Evolutionary conservation across 2,113 vertebrate genomes (phyloP).

Genomic region (Macquaria australasica): DNA sequence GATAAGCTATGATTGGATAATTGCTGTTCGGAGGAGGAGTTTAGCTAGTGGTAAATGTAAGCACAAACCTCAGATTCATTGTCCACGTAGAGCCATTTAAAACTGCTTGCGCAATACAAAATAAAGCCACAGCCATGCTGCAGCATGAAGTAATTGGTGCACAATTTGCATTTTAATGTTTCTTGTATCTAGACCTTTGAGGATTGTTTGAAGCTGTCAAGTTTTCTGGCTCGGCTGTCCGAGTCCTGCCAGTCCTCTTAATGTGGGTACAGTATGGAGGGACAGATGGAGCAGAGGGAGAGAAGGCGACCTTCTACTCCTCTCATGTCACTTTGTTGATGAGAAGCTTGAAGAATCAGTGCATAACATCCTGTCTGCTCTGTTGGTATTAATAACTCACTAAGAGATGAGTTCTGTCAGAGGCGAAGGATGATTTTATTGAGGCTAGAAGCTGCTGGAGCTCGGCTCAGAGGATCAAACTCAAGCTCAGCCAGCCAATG

Average conservation of each 20-base stretch:
- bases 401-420: conserved; percentile 75
- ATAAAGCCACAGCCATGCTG: background rate
- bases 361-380: conserved; percentile 76
- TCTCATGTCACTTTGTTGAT: conserved; percentile 68
- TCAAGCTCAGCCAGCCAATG: conserved; percentile 63
- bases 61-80: conserved; percentile 21
- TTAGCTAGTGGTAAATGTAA: conserved; percentile 1
- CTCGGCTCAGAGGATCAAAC: conserved; percentile 74
- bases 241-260: conserved; percentile 33
- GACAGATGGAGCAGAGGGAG: conserved; percentile 70
- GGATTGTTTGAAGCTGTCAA: conserved; percentile 24
- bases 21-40: conserved; percentile 14
- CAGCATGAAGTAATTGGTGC: conserved; percentile 3
- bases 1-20: conserved; percentile 42
- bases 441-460: conserved; percentile 73
- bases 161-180: conserved; percentile 12
- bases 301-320: conserved; percentile 56
- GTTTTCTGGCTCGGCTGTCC: conserved; percentile 41
- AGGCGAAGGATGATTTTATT: conserved; percentile 70
- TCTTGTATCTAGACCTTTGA: conserved; percentile 6
- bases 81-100: background rate
- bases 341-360: conserved; percentile 77
- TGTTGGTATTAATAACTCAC: conserved; percentile 79
- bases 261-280: conserved; percentile 44
- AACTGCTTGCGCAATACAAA: background rate